Conservation (phyloP, 2,888 invertebrate genomes). For the Ichneumon xanthorius region DNA sequence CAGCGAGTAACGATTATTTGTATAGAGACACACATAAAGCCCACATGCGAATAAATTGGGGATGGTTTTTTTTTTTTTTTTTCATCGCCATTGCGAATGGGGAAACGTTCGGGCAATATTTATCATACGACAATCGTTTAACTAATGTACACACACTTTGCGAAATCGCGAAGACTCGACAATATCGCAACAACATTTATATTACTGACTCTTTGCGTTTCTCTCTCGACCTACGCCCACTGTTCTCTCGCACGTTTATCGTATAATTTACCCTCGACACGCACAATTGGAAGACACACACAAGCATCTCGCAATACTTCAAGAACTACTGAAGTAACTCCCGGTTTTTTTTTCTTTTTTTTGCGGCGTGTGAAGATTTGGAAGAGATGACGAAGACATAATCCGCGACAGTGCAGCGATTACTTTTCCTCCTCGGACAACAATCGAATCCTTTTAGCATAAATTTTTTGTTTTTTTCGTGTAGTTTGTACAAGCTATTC, state of each 20-base stretch:
- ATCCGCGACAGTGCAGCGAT: conserved; percentile 9
- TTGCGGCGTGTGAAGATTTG: conserved; percentile 22
- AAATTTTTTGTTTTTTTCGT: not conserved
- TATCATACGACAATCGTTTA: conserved; percentile 34
- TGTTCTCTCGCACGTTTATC: conserved; percentile 40
- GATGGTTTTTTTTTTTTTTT: conserved; percentile 4
- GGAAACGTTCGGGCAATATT: conserved; percentile 51
- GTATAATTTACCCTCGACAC: conserved; percentile 63
- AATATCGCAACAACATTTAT: conserved; percentile 50
- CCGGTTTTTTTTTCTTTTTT: not conserved
- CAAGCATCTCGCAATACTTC: conserved; percentile 48
- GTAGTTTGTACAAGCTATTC: conserved; percentile 58
- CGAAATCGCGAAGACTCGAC: conserved; percentile 25
- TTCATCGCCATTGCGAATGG: not conserved
- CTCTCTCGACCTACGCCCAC: conserved; percentile 62
- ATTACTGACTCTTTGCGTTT: conserved; percentile 57
- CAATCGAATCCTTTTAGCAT: conserved; percentile 30
- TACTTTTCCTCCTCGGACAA: conserved; percentile 2
- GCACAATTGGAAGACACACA: conserved; percentile 61
- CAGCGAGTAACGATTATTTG: conserved; percentile 52
- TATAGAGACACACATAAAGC: conserved; percentile 47
- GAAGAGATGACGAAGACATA: conserved; percentile 23
- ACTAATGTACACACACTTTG: conserved; percentile 52
- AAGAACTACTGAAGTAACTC: conserved; percentile 16
- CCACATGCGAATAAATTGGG: conserved; percentile 46